Base-by-base conservation (phyloP, 2,888 invertebrate species). In the Mesorhabditis sp. region DNA sequence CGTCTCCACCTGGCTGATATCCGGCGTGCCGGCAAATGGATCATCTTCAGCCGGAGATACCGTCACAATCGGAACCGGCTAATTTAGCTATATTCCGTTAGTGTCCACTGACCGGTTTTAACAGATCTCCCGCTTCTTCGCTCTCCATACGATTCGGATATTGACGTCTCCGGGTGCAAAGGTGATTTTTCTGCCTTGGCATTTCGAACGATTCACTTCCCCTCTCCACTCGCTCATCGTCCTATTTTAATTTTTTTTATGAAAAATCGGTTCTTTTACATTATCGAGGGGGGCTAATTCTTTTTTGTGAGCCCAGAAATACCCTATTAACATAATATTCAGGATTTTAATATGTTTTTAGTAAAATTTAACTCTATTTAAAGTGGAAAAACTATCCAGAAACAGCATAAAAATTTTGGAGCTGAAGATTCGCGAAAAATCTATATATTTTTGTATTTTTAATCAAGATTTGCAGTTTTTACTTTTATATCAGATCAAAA, bases 1-100 rank as follows among this genome's bases (percentile, higher is more conserved):
- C 6, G 70, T 67, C 61, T 78, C 75, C 28, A 73, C 71, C 15
- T 74, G 69, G 4, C 72, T 70, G 4, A 71, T 44, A 4, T 79
- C 75, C 6, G 63, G 70, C 13, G 72, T 70, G 28, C 77, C 80
- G 2, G 75, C 79, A 61, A 80, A 80, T 4, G 74, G 73, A 63
- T 79, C 76, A 66, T 80, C 79, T 41, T 62, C 64, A 7, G 76
- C 76, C 6, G 76, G 78, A 41, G 76, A 74, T 0, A 78, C 73
- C 7, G 76, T 66, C 42, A 78, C 74, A 0, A 74, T 71, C 6
- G 76, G 75, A 3, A 64, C 69, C n/a, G 58, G 58, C 70, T 70
- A 67, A 7, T 13, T 5, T n/a, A 43, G 4, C n/a, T 42, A 3
- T 67, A 44, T 28, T 6, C 62, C 45, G 41, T 43, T 41, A 41